These are phyloP conservation scores for Oncorhynchus mykiss DNA, from an alignment of 2,113 vertebrate species.

Conservation along the genomic window DNA sequence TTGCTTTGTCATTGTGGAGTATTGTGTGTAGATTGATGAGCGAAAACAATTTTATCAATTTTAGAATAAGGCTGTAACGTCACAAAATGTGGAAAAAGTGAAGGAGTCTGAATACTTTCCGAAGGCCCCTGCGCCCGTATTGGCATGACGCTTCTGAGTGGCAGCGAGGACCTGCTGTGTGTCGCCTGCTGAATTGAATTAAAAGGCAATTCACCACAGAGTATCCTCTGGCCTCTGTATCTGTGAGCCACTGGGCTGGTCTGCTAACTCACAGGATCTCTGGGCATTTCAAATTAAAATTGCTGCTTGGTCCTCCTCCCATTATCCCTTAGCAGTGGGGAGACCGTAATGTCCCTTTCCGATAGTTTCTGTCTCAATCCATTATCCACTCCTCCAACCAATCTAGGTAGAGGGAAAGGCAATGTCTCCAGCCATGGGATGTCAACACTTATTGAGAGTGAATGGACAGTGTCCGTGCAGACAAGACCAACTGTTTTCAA, in stretches of 20 bases:
- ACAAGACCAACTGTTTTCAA: background rate
- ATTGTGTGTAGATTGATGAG: too few relatives aligned
- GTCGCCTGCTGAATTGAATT: slow-evolving; percentile 52
- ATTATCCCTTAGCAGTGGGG: background rate
- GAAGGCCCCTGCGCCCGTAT: too few relatives aligned
- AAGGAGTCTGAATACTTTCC: too few relatives aligned
- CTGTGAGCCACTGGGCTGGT: background rate
- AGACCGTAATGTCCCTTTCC: background rate
- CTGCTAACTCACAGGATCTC: background rate
- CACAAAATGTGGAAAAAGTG: too few relatives aligned
- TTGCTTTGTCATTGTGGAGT: too few relatives aligned
- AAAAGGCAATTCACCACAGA: slow-evolving; percentile 35
- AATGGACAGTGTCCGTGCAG: too few relatives aligned
- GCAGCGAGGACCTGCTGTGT: slow-evolving; percentile 22
- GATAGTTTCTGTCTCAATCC: background rate
- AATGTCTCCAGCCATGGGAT: too few relatives aligned
- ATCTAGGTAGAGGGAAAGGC: too few relatives aligned
- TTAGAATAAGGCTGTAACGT: too few relatives aligned
- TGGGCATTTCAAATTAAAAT: background rate
- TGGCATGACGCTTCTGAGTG: background rate
- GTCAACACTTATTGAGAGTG: too few relatives aligned
- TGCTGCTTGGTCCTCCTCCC: background rate
- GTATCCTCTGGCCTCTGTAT: slow-evolving; percentile 19
- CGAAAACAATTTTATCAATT: too few relatives aligned
- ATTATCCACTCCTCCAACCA: too few relatives aligned